These are phyloP conservation scores for Carassius gibelio DNA, from an alignment of 2,113 vertebrate species.

Conservation along the genomic window DNA sequence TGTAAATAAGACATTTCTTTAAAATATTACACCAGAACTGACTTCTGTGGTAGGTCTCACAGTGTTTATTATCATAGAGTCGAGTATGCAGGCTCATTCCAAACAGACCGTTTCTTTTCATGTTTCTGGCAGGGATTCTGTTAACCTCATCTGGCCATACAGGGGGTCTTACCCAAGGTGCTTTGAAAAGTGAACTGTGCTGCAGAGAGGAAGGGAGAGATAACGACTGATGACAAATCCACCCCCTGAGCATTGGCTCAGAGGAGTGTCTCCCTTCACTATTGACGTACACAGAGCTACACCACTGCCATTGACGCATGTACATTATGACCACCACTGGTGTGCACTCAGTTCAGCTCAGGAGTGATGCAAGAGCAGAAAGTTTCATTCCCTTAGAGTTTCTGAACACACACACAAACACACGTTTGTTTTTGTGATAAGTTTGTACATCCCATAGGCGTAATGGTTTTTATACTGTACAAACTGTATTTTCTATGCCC, in stretches of 20 bases:
- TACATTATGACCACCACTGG: slow-evolving; percentile 37
- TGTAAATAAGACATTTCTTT: not conserved
- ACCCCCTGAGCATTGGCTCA: slow-evolving; percentile 31
- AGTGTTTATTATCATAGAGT: slow-evolving; percentile 28
- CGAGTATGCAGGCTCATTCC: not conserved
- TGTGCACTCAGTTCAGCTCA: slow-evolving; percentile 12
- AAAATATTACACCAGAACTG: slow-evolving; percentile 17
- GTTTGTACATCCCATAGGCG: no score
- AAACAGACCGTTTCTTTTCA: slow-evolving; percentile 34
- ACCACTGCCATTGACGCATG: slow-evolving; percentile 51
- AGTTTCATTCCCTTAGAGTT: slow-evolving; percentile 52
- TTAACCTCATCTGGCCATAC: slow-evolving; percentile 7
- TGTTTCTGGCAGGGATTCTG: slow-evolving; percentile 23
- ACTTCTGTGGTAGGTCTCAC: slow-evolving; percentile 38
- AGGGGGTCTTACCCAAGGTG: slow-evolving; percentile 33
- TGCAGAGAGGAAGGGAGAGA: slow-evolving; percentile 43
- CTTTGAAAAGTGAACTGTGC: slow-evolving; percentile 28
- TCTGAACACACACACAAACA: not conserved
- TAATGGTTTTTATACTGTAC: no score
- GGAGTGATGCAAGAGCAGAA: slow-evolving; percentile 51
- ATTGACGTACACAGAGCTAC: slow-evolving; percentile 57
- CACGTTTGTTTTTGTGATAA: no score
- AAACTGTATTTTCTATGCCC: no score
- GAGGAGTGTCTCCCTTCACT: slow-evolving; percentile 38
- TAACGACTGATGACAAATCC: slow-evolving; percentile 54